A percentile compares a stretch with the other conserved stretches of the same genome.
Evolutionary conservation across 2,888 invertebrate species (phyloP).

Genomic region (Pherbina coryleti): DNA sequence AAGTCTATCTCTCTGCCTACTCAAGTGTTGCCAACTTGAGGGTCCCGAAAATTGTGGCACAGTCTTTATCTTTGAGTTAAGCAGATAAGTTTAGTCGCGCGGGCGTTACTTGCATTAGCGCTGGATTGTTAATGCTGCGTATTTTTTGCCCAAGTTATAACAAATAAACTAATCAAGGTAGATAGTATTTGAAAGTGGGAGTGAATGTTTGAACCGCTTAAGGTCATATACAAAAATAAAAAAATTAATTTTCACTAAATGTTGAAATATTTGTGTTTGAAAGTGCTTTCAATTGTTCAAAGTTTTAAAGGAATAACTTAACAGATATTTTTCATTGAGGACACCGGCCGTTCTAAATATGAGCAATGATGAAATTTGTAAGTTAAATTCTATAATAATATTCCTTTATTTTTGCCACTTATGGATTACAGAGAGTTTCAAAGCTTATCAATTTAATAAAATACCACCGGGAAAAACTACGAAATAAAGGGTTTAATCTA

Average conservation of each 20-base stretch:
- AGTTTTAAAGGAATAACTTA: background rate
- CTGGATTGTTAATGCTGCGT: background rate
- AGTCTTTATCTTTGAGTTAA: constrained; percentile 41
- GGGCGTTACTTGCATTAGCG: constrained; percentile 34
- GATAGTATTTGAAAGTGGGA: too few relatives aligned
- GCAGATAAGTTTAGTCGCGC: constrained; percentile 40
- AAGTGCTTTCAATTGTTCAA: too few relatives aligned
- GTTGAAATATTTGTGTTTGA: too few relatives aligned
- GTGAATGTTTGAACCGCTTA: too few relatives aligned
- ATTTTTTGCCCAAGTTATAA: too few relatives aligned
- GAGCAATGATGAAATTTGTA: constrained; percentile 66
- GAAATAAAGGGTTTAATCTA: too few relatives aligned
- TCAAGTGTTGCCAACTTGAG: constrained; percentile 1
- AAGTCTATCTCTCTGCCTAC: background rate
- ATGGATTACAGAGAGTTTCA: background rate
- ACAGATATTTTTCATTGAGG: background rate
- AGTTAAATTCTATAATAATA: constrained; percentile 48
- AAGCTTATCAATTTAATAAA: too few relatives aligned
- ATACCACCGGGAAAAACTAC: too few relatives aligned
- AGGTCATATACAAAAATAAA: too few relatives aligned
- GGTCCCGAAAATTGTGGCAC: constrained; percentile 26
- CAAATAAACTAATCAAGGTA: too few relatives aligned
- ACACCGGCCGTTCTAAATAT: constrained; percentile 51
- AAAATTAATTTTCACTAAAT: too few relatives aligned
- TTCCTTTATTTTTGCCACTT: background rate